Percentiles rank a stretch among this genome's conserved stretches.
phyloP scores from a whole-genome alignment of 2,797 vertebrate genomes.

The Oreortyx pictus region DNA sequence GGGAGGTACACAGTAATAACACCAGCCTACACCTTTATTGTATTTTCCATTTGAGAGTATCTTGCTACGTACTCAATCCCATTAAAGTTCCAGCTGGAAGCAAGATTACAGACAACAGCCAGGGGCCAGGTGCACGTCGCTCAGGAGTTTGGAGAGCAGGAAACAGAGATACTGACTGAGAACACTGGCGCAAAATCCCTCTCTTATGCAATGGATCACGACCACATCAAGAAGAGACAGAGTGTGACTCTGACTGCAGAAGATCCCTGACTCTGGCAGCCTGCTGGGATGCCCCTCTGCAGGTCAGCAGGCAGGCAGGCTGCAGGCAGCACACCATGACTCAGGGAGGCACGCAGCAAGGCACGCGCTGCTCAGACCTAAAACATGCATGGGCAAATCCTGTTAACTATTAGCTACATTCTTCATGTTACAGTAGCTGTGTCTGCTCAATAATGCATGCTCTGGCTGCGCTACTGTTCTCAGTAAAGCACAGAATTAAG shows the following conservation, averaged over 20 bases:
- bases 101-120: background rate
- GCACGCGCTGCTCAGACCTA: fast-evolving
- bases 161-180: background rate
- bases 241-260: background rate
- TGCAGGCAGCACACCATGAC: fast-evolving
- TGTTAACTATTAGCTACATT: background rate
- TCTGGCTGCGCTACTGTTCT: background rate
- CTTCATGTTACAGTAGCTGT: background rate
- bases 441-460: fast-evolving
- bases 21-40: fast-evolving
- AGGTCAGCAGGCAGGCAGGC: fast-evolving
- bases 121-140: background rate
- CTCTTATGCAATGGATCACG: fast-evolving
- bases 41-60: background rate
- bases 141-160: background rate
- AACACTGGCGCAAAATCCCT: background rate
- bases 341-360: fast-evolving
- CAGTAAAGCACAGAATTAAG: background rate
- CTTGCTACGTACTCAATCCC: background rate
- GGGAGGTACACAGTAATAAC: background rate
- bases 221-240: background rate
- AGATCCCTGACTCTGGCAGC: background rate
- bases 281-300: background rate
- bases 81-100: background rate
- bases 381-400: background rate